Evolutionary conservation across 1,140 invertebrate genomes (phyloP).

Genomic region (Ganaspis sp.): DNA sequence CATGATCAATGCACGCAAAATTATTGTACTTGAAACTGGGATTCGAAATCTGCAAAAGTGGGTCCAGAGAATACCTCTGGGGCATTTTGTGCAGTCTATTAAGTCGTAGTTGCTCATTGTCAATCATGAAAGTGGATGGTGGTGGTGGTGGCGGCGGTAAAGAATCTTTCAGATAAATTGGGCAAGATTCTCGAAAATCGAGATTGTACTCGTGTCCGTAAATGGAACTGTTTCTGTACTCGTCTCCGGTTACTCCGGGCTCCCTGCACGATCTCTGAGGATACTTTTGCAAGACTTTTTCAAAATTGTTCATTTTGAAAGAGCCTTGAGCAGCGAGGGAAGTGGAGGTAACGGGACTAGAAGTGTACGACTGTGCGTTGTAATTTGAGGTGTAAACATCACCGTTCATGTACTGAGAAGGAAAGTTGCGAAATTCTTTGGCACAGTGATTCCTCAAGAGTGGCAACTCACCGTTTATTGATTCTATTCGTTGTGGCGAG

Average conservation of each 20-base stretch:
- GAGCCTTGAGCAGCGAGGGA: conserved; percentile 15
- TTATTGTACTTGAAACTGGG: conserved; percentile 67
- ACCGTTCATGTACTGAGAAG: conserved; percentile 47
- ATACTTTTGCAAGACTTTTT: conserved; percentile 69
- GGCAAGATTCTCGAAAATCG: conserved; percentile 64
- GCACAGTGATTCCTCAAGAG: conserved; percentile 57
- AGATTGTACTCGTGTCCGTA: conserved; percentile 64
- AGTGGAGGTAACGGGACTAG: background rate
- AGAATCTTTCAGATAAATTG: conserved; percentile 65
- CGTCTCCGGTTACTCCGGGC: conserved; percentile 47
- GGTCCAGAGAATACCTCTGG: conserved; percentile 68
- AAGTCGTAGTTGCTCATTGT: conserved; percentile 21
- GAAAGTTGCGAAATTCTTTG: conserved; percentile 59
- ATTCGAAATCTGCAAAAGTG: conserved; percentile 52
- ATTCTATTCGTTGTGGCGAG: conserved; percentile 66
- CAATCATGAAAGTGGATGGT: conserved; percentile 6
- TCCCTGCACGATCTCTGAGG: conserved; percentile 71
- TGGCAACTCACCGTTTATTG: conserved; percentile 74
- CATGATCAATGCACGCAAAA: conserved; percentile 63
- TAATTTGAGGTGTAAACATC: conserved; percentile 48
- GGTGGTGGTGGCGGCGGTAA: no score
- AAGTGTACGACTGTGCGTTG: conserved; percentile 30
- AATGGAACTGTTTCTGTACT: conserved; percentile 68
- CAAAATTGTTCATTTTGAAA: conserved; percentile 56
- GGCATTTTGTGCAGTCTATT: conserved; percentile 63